Base-by-base conservation (phyloP, 2,888 invertebrate genomes). In the Pachycephus smyrnensis region DNA sequence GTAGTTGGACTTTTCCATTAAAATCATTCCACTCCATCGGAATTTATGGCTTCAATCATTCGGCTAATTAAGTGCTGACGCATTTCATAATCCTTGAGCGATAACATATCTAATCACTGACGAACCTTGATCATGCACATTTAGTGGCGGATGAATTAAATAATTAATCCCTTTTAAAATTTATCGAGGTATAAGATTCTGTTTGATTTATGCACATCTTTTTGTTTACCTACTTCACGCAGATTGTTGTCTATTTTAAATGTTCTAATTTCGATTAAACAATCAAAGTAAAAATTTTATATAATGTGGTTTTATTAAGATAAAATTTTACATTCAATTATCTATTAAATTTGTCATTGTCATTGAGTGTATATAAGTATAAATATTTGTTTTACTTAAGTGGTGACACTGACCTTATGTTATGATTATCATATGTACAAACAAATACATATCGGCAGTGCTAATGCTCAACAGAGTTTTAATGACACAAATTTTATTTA, bases 1-100 rank as follows among this genome's bases (percentile, higher is more conserved):
- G 15, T 15, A 71, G 31, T 30, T 31, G 32, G 32, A 71, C 9
- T 71, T 71, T 71, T 71, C 71, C 71, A 23, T 71, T 71, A 71
- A 71, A 71, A 71, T 71, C 31, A 71, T 71, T 55, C 55, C 55
- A 55, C 23, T 55, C 9, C 55, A 55, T 55, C 23, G 71, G 15
- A 71, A 71, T 71, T 71, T 71, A 71, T 33, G 32, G 31, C 71
- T 31, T 23, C 71, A 71, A 71, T 71, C 71, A 12, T 32, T 71
- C 9, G 31, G 31, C 71, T 71, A 71, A 31, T 71, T 31, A 33
- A 31, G 31, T 9, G 71, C 9, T 71, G 32, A 31, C 71, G 71
- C 71, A 32, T 31, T 23, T 71, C 32, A 32, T 71, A 31, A 12
- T 71, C 71, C 71, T 31, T 71, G 31, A 32, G 71, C 15, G 71